phyloP scores from a whole-genome alignment of 2,113 vertebrate genomes.

The Plecturocebus donacophilus region DNA sequence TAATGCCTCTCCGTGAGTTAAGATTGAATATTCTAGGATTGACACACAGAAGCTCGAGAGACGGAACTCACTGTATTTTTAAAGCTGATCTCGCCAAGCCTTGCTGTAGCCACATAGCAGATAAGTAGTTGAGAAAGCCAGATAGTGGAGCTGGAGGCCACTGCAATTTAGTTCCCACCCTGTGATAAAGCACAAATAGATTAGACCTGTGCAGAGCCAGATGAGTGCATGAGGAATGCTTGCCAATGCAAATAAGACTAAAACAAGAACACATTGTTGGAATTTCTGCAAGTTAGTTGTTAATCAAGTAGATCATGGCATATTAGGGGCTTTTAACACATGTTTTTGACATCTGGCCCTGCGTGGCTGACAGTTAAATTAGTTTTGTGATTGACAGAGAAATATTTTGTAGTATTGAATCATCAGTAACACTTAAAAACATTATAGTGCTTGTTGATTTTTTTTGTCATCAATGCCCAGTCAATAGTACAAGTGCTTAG shows the following conservation, averaged over 20 bases:
- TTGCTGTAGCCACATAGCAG: conserved; percentile 73
- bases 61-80: conserved; percentile 78
- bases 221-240: conserved; percentile 73
- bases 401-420: conserved; percentile 70
- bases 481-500: conserved; percentile 34
- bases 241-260: conserved; percentile 85
- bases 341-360: conserved; percentile 83
- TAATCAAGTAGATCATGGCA: conserved; percentile 84
- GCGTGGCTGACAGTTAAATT: conserved; percentile 82
- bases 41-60: conserved; percentile 77
- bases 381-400: conserved; percentile 80
- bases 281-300: conserved; percentile 85
- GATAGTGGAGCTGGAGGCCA: conserved; percentile 75
- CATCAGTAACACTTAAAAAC: conserved; percentile 75
- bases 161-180: conserved; percentile 77
- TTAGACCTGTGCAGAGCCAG: conserved; percentile 81
- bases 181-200: conserved; percentile 83
- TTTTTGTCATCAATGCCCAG: conserved; percentile 58
- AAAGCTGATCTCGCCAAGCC: conserved; percentile 67
- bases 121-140: conserved; percentile 79
- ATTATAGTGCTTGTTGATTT: conserved; percentile 44
- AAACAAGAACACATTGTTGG: conserved; percentile 84
- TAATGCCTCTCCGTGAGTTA: conserved; percentile 65
- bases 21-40: conserved; percentile 76
- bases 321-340: conserved; percentile 84